phyloP scores from a whole-genome alignment of 2,113 vertebrate species.

The Podarcis muralis region DNA sequence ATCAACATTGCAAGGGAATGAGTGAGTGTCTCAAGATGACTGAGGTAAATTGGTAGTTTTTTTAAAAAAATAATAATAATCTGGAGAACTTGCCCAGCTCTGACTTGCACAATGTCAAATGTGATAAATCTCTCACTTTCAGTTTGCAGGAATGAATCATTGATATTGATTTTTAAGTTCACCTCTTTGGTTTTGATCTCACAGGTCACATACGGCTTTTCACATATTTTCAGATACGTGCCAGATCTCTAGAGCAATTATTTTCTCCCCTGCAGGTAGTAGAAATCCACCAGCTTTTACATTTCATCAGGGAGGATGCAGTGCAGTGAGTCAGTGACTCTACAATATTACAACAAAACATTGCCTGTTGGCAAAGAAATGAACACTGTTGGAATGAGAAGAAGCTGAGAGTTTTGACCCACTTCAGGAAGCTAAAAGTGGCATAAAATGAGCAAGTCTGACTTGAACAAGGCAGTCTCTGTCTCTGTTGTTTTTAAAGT shows the following conservation, averaged over 20 bases:
- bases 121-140: background rate
- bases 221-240: slow-evolving; percentile 4
- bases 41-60: slow-evolving; percentile 1
- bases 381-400: background rate
- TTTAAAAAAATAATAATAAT: background rate
- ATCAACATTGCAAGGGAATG: background rate
- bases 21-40: background rate
- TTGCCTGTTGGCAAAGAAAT: background rate
- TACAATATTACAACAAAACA: background rate
- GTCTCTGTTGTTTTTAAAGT: background rate
- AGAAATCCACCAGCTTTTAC: background rate
- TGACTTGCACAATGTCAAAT: background rate
- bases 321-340: background rate
- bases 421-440: background rate
- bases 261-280: background rate
- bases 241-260: background rate
- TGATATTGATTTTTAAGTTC: background rate
- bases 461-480: background rate
- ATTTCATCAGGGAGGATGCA: slow-evolving; percentile 2
- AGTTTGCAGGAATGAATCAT: background rate
- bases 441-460: background rate
- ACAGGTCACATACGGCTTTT: background rate
- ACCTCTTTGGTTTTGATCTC: background rate
- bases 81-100: background rate
- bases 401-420: background rate